Evolutionary conservation across 2,113 vertebrate species (phyloP).

Genomic region (Oncorhynchus masou): DNA sequence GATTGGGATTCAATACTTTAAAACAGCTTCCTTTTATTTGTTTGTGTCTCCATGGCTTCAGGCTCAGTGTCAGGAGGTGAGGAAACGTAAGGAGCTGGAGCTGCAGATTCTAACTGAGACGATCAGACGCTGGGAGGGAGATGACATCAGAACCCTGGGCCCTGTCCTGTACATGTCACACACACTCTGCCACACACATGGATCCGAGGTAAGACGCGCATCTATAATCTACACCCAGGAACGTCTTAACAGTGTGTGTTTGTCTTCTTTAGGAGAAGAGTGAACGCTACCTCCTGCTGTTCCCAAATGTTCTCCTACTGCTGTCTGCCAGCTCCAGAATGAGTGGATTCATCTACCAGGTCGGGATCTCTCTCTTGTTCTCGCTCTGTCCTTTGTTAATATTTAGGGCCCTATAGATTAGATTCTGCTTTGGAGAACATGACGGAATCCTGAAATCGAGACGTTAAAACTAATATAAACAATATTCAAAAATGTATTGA

Average conservation of each 20-base stretch:
- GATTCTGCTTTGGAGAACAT: too few species aligned
- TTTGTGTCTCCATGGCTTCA: conserved; percentile 49
- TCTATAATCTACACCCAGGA: too few species aligned
- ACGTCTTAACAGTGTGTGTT: not conserved
- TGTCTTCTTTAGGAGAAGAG: conserved; percentile 82
- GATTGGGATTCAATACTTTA: not conserved
- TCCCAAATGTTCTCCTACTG: conserved; percentile 89
- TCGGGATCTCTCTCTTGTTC: conserved; percentile 36
- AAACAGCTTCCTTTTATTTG: not conserved
- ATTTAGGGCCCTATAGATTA: too few species aligned
- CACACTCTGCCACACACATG: conserved; percentile 83
- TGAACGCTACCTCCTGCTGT: conserved; percentile 92
- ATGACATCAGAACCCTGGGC: conserved; percentile 88
- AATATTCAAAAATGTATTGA: too few species aligned
- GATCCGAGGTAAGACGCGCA: not conserved
- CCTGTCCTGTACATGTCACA: conserved; percentile 91
- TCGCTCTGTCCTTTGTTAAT: not conserved
- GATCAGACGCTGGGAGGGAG: conserved; percentile 94
- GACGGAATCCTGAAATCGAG: too few species aligned
- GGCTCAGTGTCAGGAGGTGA: conserved; percentile 90
- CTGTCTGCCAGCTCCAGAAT: conserved; percentile 92
- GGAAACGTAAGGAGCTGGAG: conserved; percentile 93
- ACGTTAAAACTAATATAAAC: too few species aligned
- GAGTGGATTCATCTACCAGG: conserved; percentile 99
- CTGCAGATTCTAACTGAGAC: conserved; percentile 92